Evolutionary conservation across 1,140 invertebrate species (phyloP).

Genomic region (Oncopeltus fasciatus): DNA sequence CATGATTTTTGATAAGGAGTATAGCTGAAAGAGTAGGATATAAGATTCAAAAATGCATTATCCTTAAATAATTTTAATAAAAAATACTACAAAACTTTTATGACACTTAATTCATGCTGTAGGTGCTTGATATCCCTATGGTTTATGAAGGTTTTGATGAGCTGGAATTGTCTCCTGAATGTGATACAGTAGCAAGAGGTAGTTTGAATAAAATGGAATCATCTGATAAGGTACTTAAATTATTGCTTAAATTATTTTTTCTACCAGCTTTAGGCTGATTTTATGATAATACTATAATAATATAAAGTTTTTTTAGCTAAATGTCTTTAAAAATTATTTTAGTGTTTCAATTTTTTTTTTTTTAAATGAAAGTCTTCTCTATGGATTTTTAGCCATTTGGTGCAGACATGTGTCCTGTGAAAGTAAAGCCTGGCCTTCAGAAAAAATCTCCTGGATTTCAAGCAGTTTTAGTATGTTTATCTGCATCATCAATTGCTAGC

Average conservation of each 20-base stretch:
- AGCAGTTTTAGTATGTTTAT: constrained; percentile 84
- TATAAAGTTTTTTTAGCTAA: too few relatives aligned
- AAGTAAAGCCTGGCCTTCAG: constrained; percentile 58
- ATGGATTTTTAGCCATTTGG: constrained; percentile 6
- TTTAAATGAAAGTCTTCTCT: too few relatives aligned
- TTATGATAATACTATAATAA: too few relatives aligned
- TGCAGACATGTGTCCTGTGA: constrained; percentile 33
- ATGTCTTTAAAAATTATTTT: too few relatives aligned
- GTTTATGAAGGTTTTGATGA: constrained; percentile 69
- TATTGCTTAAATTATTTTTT: too few relatives aligned
- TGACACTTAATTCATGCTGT: neutral
- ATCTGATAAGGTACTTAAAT: constrained; percentile 38
- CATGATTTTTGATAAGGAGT: too few relatives aligned
- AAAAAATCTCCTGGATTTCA: constrained; percentile 84
- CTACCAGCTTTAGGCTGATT: too few relatives aligned
- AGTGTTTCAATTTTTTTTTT: too few relatives aligned
- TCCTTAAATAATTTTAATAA: too few relatives aligned
- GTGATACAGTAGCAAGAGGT: constrained; percentile 47
- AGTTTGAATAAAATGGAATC: constrained; percentile 20
- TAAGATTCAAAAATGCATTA: too few relatives aligned
- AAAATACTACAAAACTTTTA: neutral
- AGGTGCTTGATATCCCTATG: constrained; percentile 79
- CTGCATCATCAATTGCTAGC: constrained; percentile 71
- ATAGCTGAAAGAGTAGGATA: too few relatives aligned
- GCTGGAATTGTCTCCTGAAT: constrained; percentile 59